Base-by-base conservation (phyloP, 1,140 invertebrate species). In the Xylocopa sonorina region DNA sequence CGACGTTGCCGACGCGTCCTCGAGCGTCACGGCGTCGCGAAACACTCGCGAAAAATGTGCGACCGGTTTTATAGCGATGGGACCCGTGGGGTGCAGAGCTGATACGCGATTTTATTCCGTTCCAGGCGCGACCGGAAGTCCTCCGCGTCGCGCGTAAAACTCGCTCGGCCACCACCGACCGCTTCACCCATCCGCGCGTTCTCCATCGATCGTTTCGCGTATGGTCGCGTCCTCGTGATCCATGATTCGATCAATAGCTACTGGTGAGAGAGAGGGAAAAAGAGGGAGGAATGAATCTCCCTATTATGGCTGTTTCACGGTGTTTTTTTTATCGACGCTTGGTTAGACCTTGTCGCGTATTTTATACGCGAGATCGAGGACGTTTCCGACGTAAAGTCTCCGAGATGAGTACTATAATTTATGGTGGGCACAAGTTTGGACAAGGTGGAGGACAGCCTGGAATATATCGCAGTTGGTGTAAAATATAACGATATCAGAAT, bases 111-210 rank as follows among this genome's bases (percentile, higher is more conserved):
- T 83, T 83, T 72, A 62, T 73, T 41, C 41, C 82, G 67, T 12
- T 57, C 24, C 34, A 34, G 18, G 21, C 55, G 57, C 63, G 71
- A 72, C 72, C 81, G 83, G 72, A 83, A 80, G 27, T 78, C 72
- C 46, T 57, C 50, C n/a, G 46, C 14, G 63, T 72, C 62, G 53
- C 38, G 60, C 62, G 77, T 85, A 83, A 83, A 85, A 80, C 58
- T 69, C 43, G 50, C 57, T 14, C 27, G 74, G 73, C 38, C 62
- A 62, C 69, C 62, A 62, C 69, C 78, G 41, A 55, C 5, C 27
- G 38, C 51, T 72, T 53, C 32, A 32, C 16, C 4, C 38, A 29
- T 53, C 55, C 34, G 48, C 14, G 58, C 64, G 62, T 29, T 48
- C 16, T 21, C 0, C 32, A 21, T 16, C n/a, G 27, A 41, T 53